Conservation (phyloP, 2,797 vertebrate species). For the Morus bassanus region DNA sequence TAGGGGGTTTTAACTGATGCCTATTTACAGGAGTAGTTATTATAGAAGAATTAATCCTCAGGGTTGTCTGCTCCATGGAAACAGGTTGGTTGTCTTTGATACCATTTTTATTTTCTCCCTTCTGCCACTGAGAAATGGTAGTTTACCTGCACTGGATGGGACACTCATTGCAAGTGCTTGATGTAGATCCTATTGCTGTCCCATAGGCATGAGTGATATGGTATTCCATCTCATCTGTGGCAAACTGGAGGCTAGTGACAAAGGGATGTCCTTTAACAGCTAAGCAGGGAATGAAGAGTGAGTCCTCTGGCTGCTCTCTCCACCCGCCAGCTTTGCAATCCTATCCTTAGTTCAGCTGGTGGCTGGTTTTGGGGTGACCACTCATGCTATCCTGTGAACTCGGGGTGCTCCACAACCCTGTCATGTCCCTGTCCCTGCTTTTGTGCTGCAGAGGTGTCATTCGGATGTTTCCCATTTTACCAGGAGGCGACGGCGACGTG, state of each 20-base stretch:
- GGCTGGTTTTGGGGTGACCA: not conserved
- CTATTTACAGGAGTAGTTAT: not conserved
- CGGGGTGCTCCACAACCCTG: fast-evolving
- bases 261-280: not conserved
- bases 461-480: not conserved
- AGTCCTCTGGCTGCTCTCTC: not conserved
- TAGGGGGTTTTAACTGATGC: not conserved
- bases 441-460: not conserved
- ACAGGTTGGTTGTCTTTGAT: not conserved
- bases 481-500: fast-evolving
- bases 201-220: not conserved
- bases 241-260: fast-evolving
- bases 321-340: not conserved
- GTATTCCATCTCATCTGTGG: not conserved
- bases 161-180: not conserved
- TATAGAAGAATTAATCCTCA: not conserved
- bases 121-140: not conserved
- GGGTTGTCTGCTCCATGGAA: not conserved
- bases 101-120: not conserved
- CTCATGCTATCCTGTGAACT: not conserved
- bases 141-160: not conserved
- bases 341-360: not conserved
- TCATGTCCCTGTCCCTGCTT: not conserved
- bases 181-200: not conserved
- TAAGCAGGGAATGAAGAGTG: fast-evolving